phyloP scores from a whole-genome alignment of 2,888 invertebrate species.

The Tachina fera region DNA sequence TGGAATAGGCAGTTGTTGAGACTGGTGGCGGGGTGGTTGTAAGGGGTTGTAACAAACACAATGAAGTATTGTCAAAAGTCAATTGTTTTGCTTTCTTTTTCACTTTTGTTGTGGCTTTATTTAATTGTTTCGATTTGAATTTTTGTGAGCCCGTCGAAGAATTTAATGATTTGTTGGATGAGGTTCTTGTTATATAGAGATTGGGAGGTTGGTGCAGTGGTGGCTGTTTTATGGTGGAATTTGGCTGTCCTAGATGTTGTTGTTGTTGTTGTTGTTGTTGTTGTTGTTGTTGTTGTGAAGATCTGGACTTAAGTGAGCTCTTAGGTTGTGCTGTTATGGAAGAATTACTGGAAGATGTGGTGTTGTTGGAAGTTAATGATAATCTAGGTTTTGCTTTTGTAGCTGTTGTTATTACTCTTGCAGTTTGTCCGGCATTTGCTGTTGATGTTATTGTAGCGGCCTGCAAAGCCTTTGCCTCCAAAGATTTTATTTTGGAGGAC shows the following conservation, averaged over 20 bases:
- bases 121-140: conserved; percentile 76
- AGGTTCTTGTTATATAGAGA: conserved; percentile 23
- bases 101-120: conserved; percentile 78
- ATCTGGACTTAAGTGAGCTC: conserved; percentile 11
- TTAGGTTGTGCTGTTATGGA: conserved; percentile 39
- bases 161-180: conserved; percentile 47
- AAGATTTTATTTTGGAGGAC: conserved; percentile 68
- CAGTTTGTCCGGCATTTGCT: conserved; percentile 34
- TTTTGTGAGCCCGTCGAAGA: conserved; percentile 58
- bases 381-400: conserved; percentile 37
- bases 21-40: conserved; percentile 59
- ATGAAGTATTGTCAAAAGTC: conserved; percentile 73
- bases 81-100: conserved; percentile 77
- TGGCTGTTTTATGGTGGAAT: conserved; percentile 50
- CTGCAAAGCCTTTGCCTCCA: conserved; percentile 49
- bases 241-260: conserved; percentile 27
- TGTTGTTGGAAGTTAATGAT: conserved; percentile 50
- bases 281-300: neutral
- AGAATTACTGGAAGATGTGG: conserved; percentile 63
- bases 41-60: conserved; percentile 55
- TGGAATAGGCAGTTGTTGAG: conserved; percentile 42
- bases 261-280: conserved; percentile 9
- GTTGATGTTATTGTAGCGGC: conserved; percentile 34
- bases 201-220: conserved; percentile 55
- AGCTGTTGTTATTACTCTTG: conserved; percentile 42